Percentiles rank a stretch among this genome's conserved stretches.
Conservation (phyloP, 2,113 vertebrate genomes). For the Phalacrocorax brasilianus region DNA sequence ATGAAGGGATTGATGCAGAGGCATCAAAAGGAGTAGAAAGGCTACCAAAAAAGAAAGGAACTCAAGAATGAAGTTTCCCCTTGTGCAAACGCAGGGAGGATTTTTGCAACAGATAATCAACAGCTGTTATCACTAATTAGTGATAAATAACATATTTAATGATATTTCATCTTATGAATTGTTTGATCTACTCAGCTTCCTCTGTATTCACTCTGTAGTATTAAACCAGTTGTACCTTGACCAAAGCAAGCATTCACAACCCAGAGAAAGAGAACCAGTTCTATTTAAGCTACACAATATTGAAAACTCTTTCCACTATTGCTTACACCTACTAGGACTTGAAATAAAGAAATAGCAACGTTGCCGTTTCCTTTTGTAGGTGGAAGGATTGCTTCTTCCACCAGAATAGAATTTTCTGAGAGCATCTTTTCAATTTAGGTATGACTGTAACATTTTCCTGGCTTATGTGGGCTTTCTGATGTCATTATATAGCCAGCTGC, state of each 20-base stretch:
- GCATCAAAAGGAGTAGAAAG: background rate
- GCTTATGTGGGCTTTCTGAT: conserved; percentile 15
- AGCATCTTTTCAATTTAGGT: conserved; percentile 19
- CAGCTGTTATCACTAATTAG: background rate
- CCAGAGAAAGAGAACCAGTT: background rate
- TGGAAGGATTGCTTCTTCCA: background rate
- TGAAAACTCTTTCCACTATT: background rate
- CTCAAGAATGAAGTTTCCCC: background rate
- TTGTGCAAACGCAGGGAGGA: background rate
- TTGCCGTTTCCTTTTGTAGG: background rate
- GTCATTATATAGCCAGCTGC: conserved; percentile 18
- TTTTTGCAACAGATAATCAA: background rate
- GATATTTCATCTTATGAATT: background rate
- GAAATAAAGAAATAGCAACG: background rate
- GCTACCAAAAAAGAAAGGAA: background rate
- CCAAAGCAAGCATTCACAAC: background rate
- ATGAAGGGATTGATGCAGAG: background rate
- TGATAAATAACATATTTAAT: background rate
- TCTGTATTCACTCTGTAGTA: background rate
- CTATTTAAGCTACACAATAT: background rate
- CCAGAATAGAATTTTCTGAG: conserved; percentile 14
- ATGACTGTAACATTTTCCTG: conserved; percentile 50
- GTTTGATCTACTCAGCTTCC: background rate
- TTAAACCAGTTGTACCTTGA: background rate
- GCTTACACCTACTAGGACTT: background rate